A percentile compares a stretch with the other conserved stretches of the same genome.
Conservation (phyloP, 2,797 vertebrate genomes). For the Poecilia picta region DNA sequence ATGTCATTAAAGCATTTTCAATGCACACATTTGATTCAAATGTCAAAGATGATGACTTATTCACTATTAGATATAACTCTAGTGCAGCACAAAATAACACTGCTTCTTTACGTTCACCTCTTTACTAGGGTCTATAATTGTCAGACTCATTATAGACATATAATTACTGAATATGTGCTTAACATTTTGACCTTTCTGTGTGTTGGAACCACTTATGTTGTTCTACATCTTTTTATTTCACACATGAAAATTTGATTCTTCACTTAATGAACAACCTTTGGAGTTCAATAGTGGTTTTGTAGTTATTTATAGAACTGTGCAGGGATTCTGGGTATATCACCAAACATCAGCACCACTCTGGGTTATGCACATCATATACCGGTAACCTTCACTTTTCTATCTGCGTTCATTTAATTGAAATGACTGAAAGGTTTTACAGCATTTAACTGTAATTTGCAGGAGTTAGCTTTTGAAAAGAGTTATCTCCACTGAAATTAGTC, state of each 20-base stretch:
- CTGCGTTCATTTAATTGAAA: background rate
- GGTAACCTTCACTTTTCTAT: slow-evolving; percentile 13
- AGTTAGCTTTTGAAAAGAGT: slow-evolving; percentile 20
- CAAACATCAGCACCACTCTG: background rate
- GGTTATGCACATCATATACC: slow-evolving; percentile 4
- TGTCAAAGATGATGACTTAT: background rate
- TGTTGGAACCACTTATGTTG: background rate
- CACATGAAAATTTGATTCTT: background rate
- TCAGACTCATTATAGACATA: background rate
- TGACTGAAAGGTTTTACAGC: slow-evolving; percentile 21
- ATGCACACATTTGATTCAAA: background rate
- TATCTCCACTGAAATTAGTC: slow-evolving; percentile 20
- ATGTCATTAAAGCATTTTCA: background rate
- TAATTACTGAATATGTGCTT: background rate
- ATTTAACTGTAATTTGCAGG: background rate
- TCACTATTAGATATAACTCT: background rate
- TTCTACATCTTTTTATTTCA: background rate
- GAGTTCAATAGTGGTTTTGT: background rate
- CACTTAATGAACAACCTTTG: background rate
- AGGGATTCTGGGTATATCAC: background rate
- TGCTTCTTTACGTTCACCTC: background rate
- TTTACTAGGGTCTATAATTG: background rate
- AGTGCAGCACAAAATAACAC: background rate
- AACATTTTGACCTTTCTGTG: background rate
- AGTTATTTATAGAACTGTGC: background rate